phyloP scores from a whole-genome alignment of 2,797 vertebrate species.

The Momotus momota region DNA sequence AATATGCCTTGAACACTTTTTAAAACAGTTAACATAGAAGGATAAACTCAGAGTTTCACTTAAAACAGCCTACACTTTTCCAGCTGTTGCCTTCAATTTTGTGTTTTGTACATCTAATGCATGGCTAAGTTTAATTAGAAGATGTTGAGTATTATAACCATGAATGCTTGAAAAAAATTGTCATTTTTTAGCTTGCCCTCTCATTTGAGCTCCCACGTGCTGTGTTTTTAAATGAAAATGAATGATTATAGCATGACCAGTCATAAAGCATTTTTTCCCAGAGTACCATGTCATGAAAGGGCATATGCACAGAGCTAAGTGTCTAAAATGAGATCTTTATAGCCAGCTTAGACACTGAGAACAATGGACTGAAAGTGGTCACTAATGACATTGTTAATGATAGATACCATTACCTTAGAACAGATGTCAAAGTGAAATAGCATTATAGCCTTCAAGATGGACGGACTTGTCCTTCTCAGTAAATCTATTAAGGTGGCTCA shows the following conservation, averaged over 20 bases:
- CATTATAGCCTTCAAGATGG: conserved; percentile 70
- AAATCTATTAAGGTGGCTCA: conserved; percentile 53
- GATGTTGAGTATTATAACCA: background rate
- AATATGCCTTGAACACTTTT: background rate
- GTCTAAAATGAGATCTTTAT: conserved; percentile 68
- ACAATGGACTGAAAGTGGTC: conserved; percentile 70
- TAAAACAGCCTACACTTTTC: background rate
- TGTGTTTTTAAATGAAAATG: conserved; percentile 44
- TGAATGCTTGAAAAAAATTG: background rate
- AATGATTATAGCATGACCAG: conserved; percentile 4
- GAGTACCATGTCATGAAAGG: conserved; percentile 29
- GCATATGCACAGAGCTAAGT: conserved; percentile 60
- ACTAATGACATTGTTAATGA: conserved; percentile 78
- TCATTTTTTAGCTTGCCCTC: background rate
- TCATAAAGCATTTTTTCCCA: conserved; percentile 25
- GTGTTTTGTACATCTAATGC: background rate
- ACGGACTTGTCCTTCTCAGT: conserved; percentile 63
- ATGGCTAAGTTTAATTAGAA: conserved; percentile 34
- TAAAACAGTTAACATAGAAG: background rate
- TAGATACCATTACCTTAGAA: conserved; percentile 75
- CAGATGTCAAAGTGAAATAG: conserved; percentile 66
- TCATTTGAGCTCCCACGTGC: background rate
- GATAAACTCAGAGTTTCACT: background rate
- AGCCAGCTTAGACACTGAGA: conserved; percentile 61
- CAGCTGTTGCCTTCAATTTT: conserved; percentile 21